These are phyloP conservation scores for Xiphias gladius DNA, from an alignment of 2,113 vertebrate genomes.

Conservation along the genomic window DNA sequence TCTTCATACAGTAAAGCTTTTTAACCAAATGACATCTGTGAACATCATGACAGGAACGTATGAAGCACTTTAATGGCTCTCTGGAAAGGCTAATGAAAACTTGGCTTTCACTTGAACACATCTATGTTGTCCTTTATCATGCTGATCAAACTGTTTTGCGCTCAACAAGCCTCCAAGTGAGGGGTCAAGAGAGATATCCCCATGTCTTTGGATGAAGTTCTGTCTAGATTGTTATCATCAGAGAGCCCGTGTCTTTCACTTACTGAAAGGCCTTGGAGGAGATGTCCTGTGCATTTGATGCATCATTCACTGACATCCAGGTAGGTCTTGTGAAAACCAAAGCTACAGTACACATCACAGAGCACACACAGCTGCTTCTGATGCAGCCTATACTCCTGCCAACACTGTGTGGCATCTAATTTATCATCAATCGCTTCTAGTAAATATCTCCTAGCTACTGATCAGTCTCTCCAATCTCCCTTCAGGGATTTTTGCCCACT, in stretches of 20 bases:
- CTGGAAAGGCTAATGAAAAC: not conserved
- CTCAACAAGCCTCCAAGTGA: not conserved
- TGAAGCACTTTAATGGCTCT: not conserved
- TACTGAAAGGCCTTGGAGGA: not conserved
- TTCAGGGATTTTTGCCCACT: constrained; percentile 22
- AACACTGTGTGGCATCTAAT: constrained; percentile 42
- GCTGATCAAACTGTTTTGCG: not conserved
- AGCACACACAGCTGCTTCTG: constrained; percentile 3
- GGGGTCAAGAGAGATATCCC: not conserved
- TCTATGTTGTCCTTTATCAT: not conserved
- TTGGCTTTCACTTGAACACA: not conserved
- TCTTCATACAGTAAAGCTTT: not conserved
- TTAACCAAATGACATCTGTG: not conserved
- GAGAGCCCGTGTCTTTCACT: not conserved
- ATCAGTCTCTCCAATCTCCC: constrained; percentile 22
- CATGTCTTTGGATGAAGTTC: not conserved
- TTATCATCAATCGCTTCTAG: constrained; percentile 42
- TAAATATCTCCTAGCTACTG: constrained; percentile 30
- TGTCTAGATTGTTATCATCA: not conserved
- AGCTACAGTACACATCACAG: not conserved
- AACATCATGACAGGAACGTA: not conserved
- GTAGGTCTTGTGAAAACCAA: constrained; percentile 17
- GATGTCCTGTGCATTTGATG: constrained; percentile 12
- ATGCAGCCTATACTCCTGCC: constrained; percentile 20
- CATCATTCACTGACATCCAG: constrained; percentile 12